Base-by-base conservation (phyloP, 2,888 invertebrate genomes). In the Ophion costatus region DNA sequence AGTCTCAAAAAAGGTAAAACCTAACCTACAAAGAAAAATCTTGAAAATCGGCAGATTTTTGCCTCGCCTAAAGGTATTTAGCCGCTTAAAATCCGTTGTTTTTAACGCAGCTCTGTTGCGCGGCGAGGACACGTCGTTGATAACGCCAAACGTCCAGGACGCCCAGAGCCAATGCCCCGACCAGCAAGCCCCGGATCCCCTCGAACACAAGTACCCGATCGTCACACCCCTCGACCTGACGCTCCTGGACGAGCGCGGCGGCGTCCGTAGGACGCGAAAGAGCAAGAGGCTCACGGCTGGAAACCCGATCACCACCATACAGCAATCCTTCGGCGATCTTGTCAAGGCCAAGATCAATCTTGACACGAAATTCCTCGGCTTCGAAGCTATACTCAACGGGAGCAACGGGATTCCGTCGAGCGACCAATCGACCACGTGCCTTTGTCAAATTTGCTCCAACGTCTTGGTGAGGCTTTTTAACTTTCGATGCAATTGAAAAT, bases 281-380 rank as follows among this genome's bases (percentile, higher is more conserved):
- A 87, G 84, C 76, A 88, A 86, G 45, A 84, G 86, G 67, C 80
- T 87, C 29, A 80, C 84, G 42, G 78, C 73, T 22, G 84, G 77
- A 59, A 80, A 66, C 70, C 45, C 73, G 14, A 24, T 56, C 9
- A 63, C 70, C 10, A 56, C 83, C 57, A 84, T 91, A 33, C 88
- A 86, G 29, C 84, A 88, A 45, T 88, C 89, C 7, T 92, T 91
- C 80, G 88, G 89, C 9, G 90, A 90, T 78, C 86, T 92, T 14
- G 89, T 93, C 64, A 89, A 90, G 85, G 91, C 92, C 5, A 93
- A 92, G 86, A 86, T 92, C 10, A 88, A 91, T 79, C 91, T 92
- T 42, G 92, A 92, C 63, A 89, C 90, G 2, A 92, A 91, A 78
- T 92, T 92, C 82, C 82, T 91, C 24, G 88, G 89, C 29, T 92